Evolutionary conservation across 2,797 vertebrate genomes (phyloP).

Genomic region (Myoxocephalus aenaeus): DNA sequence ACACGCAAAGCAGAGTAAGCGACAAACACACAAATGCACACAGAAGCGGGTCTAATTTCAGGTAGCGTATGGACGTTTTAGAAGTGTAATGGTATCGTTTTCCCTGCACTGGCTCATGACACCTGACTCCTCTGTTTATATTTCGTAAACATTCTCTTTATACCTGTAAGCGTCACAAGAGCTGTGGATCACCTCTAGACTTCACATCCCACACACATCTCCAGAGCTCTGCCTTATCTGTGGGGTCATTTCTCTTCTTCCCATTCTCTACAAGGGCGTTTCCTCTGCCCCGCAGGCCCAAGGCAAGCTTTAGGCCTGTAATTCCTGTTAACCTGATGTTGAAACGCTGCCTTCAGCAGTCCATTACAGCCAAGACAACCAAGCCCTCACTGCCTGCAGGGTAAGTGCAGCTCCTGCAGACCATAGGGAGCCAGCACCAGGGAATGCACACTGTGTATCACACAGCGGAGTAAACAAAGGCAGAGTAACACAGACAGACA

Average conservation of each 20-base stretch:
- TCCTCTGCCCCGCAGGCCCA: constrained; percentile 73
- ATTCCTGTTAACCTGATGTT: constrained; percentile 83
- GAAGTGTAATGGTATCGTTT: constrained; percentile 39
- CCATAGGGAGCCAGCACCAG: constrained; percentile 71
- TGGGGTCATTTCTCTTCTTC: constrained; percentile 73
- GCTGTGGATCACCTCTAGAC: constrained; percentile 27
- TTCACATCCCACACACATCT: constrained; percentile 52
- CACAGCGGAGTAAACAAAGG: constrained; percentile 77
- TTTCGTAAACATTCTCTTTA: constrained; percentile 50
- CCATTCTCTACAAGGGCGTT: constrained; percentile 74
- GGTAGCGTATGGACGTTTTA: constrained; percentile 35
- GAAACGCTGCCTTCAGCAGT: constrained; percentile 83
- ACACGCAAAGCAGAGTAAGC: constrained; percentile 34
- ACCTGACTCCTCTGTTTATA: constrained; percentile 36
- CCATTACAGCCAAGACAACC: constrained; percentile 82
- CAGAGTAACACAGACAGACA: constrained; percentile 60
- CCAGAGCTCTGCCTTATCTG: constrained; percentile 62
- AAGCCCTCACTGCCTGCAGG: constrained; percentile 72
- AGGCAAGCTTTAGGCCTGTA: constrained; percentile 71
- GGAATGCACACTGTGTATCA: constrained; percentile 75
- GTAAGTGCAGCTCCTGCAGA: constrained; percentile 74
- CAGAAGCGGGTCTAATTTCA: constrained; percentile 40
- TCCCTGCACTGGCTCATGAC: constrained; percentile 21
- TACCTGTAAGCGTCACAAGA: constrained; percentile 30
- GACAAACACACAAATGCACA: constrained; percentile 13